phyloP scores from a whole-genome alignment of 2,888 invertebrate species.

The Enchytraeus crypticus region DNA sequence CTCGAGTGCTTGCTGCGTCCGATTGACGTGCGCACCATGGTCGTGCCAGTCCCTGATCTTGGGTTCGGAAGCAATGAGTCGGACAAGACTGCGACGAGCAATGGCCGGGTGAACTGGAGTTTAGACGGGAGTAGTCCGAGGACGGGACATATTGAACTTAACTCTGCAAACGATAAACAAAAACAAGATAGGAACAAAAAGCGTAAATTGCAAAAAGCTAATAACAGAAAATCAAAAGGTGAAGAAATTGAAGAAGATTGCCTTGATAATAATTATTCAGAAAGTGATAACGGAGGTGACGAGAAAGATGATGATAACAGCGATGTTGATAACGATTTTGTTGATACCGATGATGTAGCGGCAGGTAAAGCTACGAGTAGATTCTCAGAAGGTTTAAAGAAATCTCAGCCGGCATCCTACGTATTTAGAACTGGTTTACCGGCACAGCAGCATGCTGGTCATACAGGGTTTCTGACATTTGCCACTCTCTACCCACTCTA shows the following conservation, averaged over 20 bases:
- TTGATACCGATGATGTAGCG: not conserved
- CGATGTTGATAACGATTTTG: not conserved
- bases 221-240: not conserved
- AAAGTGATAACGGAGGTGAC: no score
- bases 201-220: not conserved
- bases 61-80: slow-evolving; percentile 8
- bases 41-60: slow-evolving; percentile 29
- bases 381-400: no score
- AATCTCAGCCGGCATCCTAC: slow-evolving; percentile 1
- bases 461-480: slow-evolving; percentile 91
- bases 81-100: not conserved
- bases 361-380: not conserved
- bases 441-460: slow-evolving; percentile 71
- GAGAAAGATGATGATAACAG: not conserved
- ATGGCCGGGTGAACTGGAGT: no score
- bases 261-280: no score
- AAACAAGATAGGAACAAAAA: not conserved
- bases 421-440: slow-evolving; percentile 56
- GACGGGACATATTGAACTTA: slow-evolving; percentile 44
- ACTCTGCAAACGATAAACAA: slow-evolving; percentile 63
- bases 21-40: slow-evolving; percentile 38
- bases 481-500: slow-evolving; percentile 69
- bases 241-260: no score
- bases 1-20: slow-evolving; percentile 61
- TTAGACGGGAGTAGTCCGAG: no score